Evolutionary conservation across 2,888 invertebrate genomes (phyloP).

Genomic region (Agrotis ipsilon): DNA sequence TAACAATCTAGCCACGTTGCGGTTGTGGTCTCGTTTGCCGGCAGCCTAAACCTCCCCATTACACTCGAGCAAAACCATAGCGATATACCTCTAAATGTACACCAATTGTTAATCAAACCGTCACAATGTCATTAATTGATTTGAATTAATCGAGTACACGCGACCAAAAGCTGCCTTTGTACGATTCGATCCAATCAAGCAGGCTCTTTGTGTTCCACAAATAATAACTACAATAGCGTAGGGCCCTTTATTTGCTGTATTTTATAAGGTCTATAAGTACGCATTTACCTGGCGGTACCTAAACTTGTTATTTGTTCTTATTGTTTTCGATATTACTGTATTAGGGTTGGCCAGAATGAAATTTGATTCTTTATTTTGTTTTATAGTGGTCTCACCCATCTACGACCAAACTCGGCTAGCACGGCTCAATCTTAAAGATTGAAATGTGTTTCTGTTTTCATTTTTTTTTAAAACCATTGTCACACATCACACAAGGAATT

Average conservation of each 20-base stretch:
- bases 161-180: slow-evolving; percentile 46
- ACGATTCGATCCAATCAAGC: slow-evolving; percentile 52
- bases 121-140: slow-evolving; percentile 51
- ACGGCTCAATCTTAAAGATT: no score
- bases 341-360: slow-evolving; percentile 22
- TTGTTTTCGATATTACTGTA: slow-evolving; percentile 32
- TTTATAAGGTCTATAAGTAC: slow-evolving; percentile 29
- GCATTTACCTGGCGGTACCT: slow-evolving; percentile 34
- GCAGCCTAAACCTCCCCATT: slow-evolving; percentile 16
- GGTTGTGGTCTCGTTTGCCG: slow-evolving; percentile 33
- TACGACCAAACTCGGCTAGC: no score
- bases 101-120: slow-evolving; percentile 45
- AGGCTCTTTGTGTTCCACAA: slow-evolving; percentile 41
- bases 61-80: slow-evolving; percentile 18
- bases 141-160: slow-evolving; percentile 50
- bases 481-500: no score
- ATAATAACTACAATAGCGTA: slow-evolving; percentile 55
- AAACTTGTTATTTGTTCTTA: slow-evolving; percentile 41
- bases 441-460: no score
- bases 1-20: slow-evolving; percentile 16
- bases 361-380: neutral
- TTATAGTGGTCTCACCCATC: neutral
- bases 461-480: no score
- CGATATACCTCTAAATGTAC: slow-evolving; percentile 24
- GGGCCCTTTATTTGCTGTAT: slow-evolving; percentile 39